Base-by-base conservation (phyloP, 2,888 invertebrate species). In the Plebejus melissa region DNA sequence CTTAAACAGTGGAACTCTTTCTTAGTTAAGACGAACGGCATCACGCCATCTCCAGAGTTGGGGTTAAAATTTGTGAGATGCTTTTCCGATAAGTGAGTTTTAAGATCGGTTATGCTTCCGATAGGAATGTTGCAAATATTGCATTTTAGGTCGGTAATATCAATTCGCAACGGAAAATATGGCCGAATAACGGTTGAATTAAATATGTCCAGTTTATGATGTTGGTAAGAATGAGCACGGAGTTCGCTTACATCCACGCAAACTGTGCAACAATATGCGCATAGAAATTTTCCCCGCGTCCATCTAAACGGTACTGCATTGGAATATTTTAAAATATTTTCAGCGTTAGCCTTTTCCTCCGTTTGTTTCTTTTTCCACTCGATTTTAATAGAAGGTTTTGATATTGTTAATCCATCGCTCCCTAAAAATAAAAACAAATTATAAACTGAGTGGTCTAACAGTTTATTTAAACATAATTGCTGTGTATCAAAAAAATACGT, bases 241-340 rank as follows among this genome's bases (percentile, higher is more conserved):
- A 90, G 78, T 74, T 86, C 86, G 1, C 46, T 78, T 13, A 87
- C 80, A 60, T 84, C 84, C 0, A 81, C 75, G 74, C 79, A 87
- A 69, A 81, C 80, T 50, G 79, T 80, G 0, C 86, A 84, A 71
- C 91, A 91, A 76, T 86, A 88, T 0, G 87, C 87, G 75, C 91
- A 91, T 84, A 88, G 84, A 57, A 90, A 88, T 78, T 85, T 87
- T 4, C 90, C 90, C 11, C 86, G 84, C 60, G 85, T 82, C 82
- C 85, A 87, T 77, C 89, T 84, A 79, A 91, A 91, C 0, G 84
- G 83, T 4, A 89, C 86, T 1, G 88, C 89, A 77, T 90, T 91
- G 0, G 89, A 90, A 81, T 86, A 76, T 77, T 87, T 82, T 78
- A 91, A 78, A 72, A 90, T 84, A 60, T 85, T 78, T 75, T 87